Base-by-base conservation (phyloP, 2,797 vertebrate genomes). In the Pteronotus mesoamericanus region DNA sequence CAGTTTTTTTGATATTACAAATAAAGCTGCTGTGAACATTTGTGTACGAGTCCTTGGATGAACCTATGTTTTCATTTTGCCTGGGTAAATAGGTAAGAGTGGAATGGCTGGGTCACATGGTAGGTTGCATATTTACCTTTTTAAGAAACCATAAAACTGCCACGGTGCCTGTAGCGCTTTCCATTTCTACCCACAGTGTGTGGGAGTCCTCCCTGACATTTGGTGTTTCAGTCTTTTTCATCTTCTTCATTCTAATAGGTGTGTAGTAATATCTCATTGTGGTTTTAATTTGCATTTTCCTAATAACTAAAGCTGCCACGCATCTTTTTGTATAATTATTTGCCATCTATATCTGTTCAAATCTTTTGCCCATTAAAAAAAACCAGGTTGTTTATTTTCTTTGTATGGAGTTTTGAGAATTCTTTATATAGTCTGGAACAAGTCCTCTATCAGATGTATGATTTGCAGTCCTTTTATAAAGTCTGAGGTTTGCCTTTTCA, bases 401-500 rank as follows among this genome's bases (percentile, higher is more conserved):
- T 37, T 34, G 48, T 83, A 55, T 37, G 71, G 87, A 68, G 29
- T 24, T 66, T 64, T 24, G 15, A 51, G 84, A 68, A 39, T 91
- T 69, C 51, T 44, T 42, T 83, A 22, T 79, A 29, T 53, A 18
- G 84, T 22, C 29, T 42, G 64, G 74, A 72, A 91, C 66, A 55
- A 68, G 39, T 44, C 44, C 1, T 79, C 91, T 29, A 44, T 86
- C n/a, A 84, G 87, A 57, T 51, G 72, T 5, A 42, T 19, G 21
- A 74, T 83, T 71, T 91, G 72, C 39, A 59, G 39, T n/a, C 53
- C 39, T 79, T 87, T 89, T 59, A 22, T 87, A 44, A 22, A 32
- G 29, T 80, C 39, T 72, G 21, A 24, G 42, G 51, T n/a, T 91
- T 94, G 72, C 64, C 75, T 91, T 88, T 92, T 77, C 84, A 55